Evolutionary conservation across 2,797 vertebrate genomes (phyloP).

Genomic region (Aldrovandia affinis): DNA sequence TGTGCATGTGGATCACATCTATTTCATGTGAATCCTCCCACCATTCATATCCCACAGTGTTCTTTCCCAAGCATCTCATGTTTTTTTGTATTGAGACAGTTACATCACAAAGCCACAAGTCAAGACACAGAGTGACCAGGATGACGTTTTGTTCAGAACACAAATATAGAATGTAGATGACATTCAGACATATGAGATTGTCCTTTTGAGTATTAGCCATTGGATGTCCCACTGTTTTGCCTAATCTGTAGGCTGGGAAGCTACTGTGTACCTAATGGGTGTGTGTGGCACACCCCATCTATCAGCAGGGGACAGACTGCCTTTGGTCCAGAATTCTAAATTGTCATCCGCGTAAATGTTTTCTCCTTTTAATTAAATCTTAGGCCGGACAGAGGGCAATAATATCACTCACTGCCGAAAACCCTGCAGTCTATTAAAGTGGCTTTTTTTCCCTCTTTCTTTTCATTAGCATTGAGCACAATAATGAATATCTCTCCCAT

Average conservation of each 20-base stretch:
- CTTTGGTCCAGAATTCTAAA: constrained; percentile 13
- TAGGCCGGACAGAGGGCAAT: constrained; percentile 22
- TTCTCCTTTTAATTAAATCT: constrained; percentile 53
- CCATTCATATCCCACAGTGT: no score
- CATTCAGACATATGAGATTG: background rate
- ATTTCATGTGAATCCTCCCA: no score
- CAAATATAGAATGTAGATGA: no score
- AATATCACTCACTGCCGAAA: constrained; percentile 36
- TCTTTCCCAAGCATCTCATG: no score
- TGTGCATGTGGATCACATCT: no score
- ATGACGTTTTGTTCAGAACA: no score
- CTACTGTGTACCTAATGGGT: background rate
- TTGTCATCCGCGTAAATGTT: constrained; percentile 48
- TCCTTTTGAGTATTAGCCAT: background rate
- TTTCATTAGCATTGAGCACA: constrained; percentile 44
- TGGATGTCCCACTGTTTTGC: background rate
- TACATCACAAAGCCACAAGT: no score
- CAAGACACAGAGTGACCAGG: no score
- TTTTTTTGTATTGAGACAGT: no score
- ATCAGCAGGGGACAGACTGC: background rate
- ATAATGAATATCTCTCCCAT: constrained; percentile 35
- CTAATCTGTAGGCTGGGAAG: background rate
- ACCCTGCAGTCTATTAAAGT: constrained; percentile 44
- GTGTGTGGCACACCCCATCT: background rate
- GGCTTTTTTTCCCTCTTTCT: constrained; percentile 25